phyloP scores from a whole-genome alignment of 2,113 vertebrate species.

The Python bivittatus region DNA sequence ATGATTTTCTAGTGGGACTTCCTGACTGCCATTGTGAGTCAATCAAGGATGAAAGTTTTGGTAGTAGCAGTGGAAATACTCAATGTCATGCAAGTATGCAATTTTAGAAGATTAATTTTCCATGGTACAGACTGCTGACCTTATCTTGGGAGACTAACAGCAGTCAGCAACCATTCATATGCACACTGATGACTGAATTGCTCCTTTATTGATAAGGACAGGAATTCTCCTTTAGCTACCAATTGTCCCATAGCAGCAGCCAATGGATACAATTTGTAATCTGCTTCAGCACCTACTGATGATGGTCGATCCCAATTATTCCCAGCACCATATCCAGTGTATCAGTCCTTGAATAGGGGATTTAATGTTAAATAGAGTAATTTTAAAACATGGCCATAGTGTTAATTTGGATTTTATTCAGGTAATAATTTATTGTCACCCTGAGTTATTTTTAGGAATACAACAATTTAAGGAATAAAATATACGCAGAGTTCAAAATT shows the following conservation, averaged over 20 bases:
- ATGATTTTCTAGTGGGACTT: not conserved
- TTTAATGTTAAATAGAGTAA: not conserved
- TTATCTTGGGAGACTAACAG: not conserved
- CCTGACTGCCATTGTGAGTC: not conserved
- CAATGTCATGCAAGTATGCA: not conserved
- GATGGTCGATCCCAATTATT: not conserved
- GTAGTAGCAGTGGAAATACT: not conserved
- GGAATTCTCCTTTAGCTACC: not conserved
- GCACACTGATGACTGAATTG: not conserved
- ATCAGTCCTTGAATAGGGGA: not conserved
- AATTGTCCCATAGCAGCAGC: not conserved
- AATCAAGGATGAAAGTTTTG: not conserved
- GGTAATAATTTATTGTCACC: not conserved
- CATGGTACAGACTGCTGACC: not conserved
- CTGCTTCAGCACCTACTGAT: not conserved
- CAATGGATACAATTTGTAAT: not conserved
- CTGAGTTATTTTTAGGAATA: not conserved
- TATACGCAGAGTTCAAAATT: not conserved
- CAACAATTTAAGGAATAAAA: not conserved
- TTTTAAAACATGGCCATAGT: not conserved
- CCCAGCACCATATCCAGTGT: not conserved
- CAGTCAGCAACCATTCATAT: not conserved
- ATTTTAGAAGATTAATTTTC: not conserved
- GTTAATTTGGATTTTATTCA: not conserved
- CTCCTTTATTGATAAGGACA: not conserved